Base-by-base conservation (phyloP, 2,888 invertebrate species). In the Pristionchus entomophagus region DNA sequence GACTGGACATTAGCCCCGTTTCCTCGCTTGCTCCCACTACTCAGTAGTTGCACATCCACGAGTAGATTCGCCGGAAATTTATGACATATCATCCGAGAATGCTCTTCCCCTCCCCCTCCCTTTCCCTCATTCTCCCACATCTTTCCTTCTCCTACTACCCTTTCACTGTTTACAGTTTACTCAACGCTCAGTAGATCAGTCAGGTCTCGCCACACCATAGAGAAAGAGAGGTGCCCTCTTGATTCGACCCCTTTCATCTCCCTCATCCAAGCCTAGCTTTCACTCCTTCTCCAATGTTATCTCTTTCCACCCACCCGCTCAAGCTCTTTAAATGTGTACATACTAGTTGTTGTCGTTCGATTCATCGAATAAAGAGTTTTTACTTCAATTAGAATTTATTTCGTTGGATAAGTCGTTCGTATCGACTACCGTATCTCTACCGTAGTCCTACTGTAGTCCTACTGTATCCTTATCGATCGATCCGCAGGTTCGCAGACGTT, bases 161-260 rank as follows among this genome's bases (percentile, higher is more conserved):
- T 29, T 38, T 38, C 69, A 38, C 17, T 78, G 78, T 45, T 78
- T 78, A 78, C 78, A 78, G 78, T 78, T 69, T 69, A 69, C 69
- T n/a, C 38, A 38, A 69, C 69, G 69, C 69, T 41, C 38, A 19
- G 32, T 62, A 62, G 32, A 32, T 17, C 2, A 69, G 17, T 41
- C 38, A 69, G 38, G 38, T 17, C 32, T 78, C 45, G 35, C 29
- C 19, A 12, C n/a, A n/a, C 22, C 41, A 49, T 45, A n/a, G 10
- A 22, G 38, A 17, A 6, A 26, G 38, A 26, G 26, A 8, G n/a
- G 6, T 59, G 12, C 59, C 22, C 26, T 22, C 59, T 59, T 59
- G 59, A 59, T 59, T 49, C 41, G 35, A 69, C 22, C 38, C 17
- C 38, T 69, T 14, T 12, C 29, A 3, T 22, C 69, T 35, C 35